Base-by-base conservation (phyloP, 1,140 invertebrate species). In the Drosophila mojavensis region DNA sequence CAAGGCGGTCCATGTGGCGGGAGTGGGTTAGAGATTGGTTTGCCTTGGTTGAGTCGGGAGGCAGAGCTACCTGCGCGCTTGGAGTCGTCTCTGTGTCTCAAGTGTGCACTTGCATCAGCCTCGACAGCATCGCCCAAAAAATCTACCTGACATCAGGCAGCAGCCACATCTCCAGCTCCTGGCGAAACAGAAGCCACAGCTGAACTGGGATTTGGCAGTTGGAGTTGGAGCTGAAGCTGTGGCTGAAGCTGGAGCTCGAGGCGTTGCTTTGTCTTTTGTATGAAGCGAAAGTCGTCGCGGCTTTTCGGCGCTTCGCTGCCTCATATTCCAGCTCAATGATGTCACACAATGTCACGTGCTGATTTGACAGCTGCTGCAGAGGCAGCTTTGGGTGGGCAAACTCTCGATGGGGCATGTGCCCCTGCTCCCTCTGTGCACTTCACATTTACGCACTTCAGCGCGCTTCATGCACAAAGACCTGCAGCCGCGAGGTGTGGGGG, bases 311-410 rank as follows among this genome's bases (percentile, higher is more conserved):
- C 78, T 81, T 62, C 62, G 66, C 64, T 62, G 71, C 75, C 71
- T 89, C 78, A 79, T 69, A 65, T 83, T 90, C 82, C 88, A 90
- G 82, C 80, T 90, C 88, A 90, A 83, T 90, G 82, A 83, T 76
- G 75, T 75, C 86, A 74, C 77, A 90, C 86, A 90, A 90, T 90
- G 78, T 86, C 84, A 89, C 83, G 83, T 86, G 83, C 83, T 88
- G 60, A 73, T 81, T 74, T 77, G 66, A 69, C 72, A 70, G 72
- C 67, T 53, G 67, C 54, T 70, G 28, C 43, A 54, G n/a, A 47
- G 48, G 55, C 63, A 45, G 56, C 53, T 53, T 45, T 59, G 30
- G 45, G 39, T 15, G 47, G 45, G 36, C 30, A 20, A 39, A 36
- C 45, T 36, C 48, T 36, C 70, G 71, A 41, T 73, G 78, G 61